A percentile compares a stretch with the other conserved stretches of the same genome.
Evolutionary conservation across 1,140 invertebrate genomes (phyloP).

Genomic region (Argopecten irradians): DNA sequence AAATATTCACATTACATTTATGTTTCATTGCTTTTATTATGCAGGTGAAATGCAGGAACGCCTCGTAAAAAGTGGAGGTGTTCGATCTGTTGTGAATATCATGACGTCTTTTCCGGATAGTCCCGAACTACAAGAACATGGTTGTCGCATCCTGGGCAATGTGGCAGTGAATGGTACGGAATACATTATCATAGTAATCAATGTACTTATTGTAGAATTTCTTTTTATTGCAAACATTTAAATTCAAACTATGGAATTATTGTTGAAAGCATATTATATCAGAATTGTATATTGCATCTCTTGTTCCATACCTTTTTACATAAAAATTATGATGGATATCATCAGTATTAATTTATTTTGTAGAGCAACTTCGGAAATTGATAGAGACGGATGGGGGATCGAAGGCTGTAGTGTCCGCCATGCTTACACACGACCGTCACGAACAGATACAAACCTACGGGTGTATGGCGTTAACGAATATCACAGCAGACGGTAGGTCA

Average conservation of each 20-base stretch:
- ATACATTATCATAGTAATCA: not conserved
- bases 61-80: slow-evolving; percentile 38
- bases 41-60: slow-evolving; percentile 38
- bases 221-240: too few species aligned
- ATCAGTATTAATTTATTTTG: not conserved
- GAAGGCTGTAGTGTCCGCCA: slow-evolving; percentile 55
- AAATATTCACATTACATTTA: not conserved
- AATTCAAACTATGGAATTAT: too few species aligned
- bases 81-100: slow-evolving; percentile 41
- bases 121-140: slow-evolving; percentile 55
- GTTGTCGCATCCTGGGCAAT: slow-evolving; percentile 62
- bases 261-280: too few species aligned
- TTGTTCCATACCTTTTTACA: too few species aligned
- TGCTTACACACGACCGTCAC: slow-evolving; percentile 54
- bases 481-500: slow-evolving; percentile 62
- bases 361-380: slow-evolving; percentile 53
- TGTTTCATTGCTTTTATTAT: slow-evolving; percentile 23
- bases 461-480: slow-evolving; percentile 61
- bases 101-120: slow-evolving; percentile 58
- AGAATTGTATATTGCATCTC: too few species aligned
- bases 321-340: not conserved
- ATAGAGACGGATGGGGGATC: slow-evolving; percentile 56
- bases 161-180: slow-evolving; percentile 58
- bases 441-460: slow-evolving; percentile 58
- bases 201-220: not conserved